Percentiles rank a stretch among this genome's conserved stretches.
Evolutionary conservation across 2,113 vertebrate species (phyloP).

Genomic region (Gila orcuttii): DNA sequence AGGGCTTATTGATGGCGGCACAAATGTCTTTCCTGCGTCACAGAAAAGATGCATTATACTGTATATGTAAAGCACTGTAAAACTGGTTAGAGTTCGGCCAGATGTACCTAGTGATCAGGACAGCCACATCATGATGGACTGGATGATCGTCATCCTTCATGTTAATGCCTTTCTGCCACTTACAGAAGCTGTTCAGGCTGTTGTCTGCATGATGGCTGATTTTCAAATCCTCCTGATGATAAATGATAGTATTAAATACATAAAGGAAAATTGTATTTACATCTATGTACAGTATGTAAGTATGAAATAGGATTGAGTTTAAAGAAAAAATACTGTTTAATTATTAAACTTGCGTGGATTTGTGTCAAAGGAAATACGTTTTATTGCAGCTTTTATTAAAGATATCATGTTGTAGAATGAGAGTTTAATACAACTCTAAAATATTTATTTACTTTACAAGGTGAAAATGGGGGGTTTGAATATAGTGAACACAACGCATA

Average conservation of each 20-base stretch:
- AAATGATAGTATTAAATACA: neutral
- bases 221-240: slow-evolving; percentile 87
- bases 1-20: slow-evolving; percentile 87
- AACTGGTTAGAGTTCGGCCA: neutral
- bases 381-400: neutral
- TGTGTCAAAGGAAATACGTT: neutral
- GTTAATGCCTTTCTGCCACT: slow-evolving; percentile 95
- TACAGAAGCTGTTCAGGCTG: slow-evolving; percentile 93
- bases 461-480: neutral
- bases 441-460: neutral
- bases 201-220: slow-evolving; percentile 94
- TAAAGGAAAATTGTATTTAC: neutral
- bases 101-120: slow-evolving; percentile 92
- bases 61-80: neutral
- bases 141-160: slow-evolving; percentile 88
- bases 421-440: neutral
- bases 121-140: slow-evolving; percentile 88
- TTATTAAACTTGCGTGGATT: neutral
- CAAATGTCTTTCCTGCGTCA: slow-evolving; percentile 92
- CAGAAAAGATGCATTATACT: neutral
- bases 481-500: neutral
- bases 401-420: neutral
- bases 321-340: neutral
- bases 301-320: neutral
- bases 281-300: too few species aligned